Evolutionary conservation across 2,797 vertebrate genomes (phyloP), one percentile per base, ranked within the genome.

Genomic region (Malurus leucopterus): DNA sequence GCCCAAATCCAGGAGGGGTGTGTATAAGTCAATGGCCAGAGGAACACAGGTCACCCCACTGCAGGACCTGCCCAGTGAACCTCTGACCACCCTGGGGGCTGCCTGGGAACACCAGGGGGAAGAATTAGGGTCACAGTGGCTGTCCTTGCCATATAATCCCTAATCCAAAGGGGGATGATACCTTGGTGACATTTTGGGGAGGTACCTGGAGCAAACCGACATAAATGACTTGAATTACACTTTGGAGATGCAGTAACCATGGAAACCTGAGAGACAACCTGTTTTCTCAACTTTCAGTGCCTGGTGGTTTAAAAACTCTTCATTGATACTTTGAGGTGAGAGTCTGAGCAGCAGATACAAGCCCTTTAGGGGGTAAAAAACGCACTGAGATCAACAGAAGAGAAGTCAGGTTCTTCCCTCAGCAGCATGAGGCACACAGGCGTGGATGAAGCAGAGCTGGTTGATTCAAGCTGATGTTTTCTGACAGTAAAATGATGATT

Each of bases 261-360:
- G 91, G 96, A 95, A 96, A 96, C 93, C 34, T 26, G 47, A 75
- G 85, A 88, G 65, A 58, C 5, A 84, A 93, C 80, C 38, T 44
- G 14, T 18, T 46, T 46, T 55, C 59, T 92, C 85, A 95, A 78
- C 72, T 62, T 63, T 29, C 27, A 73, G 8, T 38, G 41, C 64
- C 75, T 71, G 73, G 73, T 12, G 30, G 36, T 69, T 94, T 89
- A 44, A 83, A 95, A 95, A 43, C 27, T 46, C 91, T 93, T 88
- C 40, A 62, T 76, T 73, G 81, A 68, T 67, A 53, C 58, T 64
- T 53, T 4, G 76, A 50, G 58, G 59, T 54, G 55, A 50, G 58
- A 84, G n/a, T 8, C 22, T 59, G 61, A n/a, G 46, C 7, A 30
- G 8, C 32, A 22, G 51, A 27, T 24, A 30, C 20, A 21, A 50